Conservation (phyloP, 2,797 vertebrate species). For the Galagoides demidoff region DNA sequence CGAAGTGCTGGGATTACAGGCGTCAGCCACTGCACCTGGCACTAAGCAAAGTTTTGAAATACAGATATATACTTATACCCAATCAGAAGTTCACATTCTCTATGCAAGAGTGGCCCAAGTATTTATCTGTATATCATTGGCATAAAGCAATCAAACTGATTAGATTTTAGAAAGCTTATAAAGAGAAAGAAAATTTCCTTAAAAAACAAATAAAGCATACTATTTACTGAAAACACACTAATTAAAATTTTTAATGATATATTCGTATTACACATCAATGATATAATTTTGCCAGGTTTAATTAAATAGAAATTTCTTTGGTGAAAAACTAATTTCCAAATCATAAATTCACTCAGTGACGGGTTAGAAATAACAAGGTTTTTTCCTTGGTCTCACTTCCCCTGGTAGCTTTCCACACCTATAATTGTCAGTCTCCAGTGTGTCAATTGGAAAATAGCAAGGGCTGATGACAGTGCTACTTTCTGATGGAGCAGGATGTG, state of each 20-base stretch:
- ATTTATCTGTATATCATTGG: rapidly evolving
- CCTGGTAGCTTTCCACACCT: neutral
- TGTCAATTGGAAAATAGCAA: neutral
- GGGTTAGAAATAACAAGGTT: neutral
- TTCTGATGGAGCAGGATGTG: neutral
- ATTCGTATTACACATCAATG: neutral
- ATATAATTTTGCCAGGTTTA: neutral
- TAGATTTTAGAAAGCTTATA: neutral
- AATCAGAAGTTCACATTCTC: rapidly evolving
- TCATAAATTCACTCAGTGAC: neutral
- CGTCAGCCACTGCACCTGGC: neutral
- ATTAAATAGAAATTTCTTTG: neutral
- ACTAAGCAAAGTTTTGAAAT: neutral
- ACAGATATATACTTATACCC: neutral
- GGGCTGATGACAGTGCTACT: neutral
- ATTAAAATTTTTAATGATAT: neutral
- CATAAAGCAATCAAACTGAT: neutral
- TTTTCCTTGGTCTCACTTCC: neutral
- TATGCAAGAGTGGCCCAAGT: neutral
- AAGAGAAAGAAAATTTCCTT: neutral
- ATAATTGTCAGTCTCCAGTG: neutral
- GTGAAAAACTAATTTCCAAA: neutral
- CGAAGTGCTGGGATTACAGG: neutral
- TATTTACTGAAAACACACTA: neutral
- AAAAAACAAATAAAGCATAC: neutral